These are phyloP conservation scores for Cyrtonyx montezumae DNA, from an alignment of 2,113 vertebrate species.

Conservation along the genomic window DNA sequence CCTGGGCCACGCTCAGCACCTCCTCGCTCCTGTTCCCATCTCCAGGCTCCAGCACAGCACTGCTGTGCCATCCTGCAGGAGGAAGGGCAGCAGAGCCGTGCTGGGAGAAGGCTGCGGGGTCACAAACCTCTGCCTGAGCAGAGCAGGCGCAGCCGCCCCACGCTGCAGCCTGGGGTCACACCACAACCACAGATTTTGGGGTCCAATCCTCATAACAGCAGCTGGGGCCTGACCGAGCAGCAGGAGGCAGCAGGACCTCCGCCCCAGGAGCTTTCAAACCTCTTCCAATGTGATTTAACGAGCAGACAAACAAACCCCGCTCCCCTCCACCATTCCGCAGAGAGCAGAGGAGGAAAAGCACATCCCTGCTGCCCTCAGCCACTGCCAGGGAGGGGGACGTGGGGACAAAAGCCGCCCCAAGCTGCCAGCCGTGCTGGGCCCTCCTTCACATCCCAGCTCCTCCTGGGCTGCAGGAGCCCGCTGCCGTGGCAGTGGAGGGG, in stretches of 20 bases:
- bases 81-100: too few relatives aligned
- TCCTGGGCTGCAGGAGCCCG: neutral
- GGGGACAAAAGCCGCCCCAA: neutral
- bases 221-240: neutral
- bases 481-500: neutral
- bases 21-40: neutral
- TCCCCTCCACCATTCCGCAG: neutral
- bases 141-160: neutral
- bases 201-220: accelerated
- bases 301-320: neutral
- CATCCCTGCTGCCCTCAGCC: neutral
- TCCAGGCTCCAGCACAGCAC: neutral
- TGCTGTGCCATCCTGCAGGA: neutral
- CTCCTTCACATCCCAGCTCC: neutral
- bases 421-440: neutral
- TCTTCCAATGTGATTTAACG: accelerated
- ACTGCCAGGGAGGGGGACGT: neutral
- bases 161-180: neutral
- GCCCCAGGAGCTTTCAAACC: neutral
- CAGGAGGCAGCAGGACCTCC: neutral
- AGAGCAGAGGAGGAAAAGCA: neutral
- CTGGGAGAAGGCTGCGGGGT: too few relatives aligned
- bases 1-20: neutral
- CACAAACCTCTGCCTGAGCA: neutral
- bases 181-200: too few relatives aligned